Base-by-base conservation (phyloP, 2,888 invertebrate genomes). In the Heliconius hortense region DNA sequence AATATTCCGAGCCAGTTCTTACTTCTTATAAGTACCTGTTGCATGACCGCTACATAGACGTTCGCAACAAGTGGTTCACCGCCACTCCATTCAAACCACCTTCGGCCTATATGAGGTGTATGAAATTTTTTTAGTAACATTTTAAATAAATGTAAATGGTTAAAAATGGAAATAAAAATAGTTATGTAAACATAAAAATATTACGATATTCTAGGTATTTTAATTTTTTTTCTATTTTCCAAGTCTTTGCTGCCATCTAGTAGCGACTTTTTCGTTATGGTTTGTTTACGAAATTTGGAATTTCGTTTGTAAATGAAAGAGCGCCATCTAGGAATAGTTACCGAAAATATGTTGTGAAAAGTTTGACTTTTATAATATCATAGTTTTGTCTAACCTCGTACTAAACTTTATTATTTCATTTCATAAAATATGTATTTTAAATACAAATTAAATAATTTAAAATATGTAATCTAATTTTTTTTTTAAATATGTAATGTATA, bases 1-100 rank as follows among this genome's bases (percentile, higher is more conserved):
- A 39, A 71, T 39, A 59, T 59, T 71, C 39, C 35, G 59, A 39
- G 72, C 63, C 24, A 63, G 68, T 73, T 72, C 63, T 35, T n/a
- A 8, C 10, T 73, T 72, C 63, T 35, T 56, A n/a, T 56, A 56
- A 59, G 67, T 72, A 78, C 78, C 78, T 78, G 78, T 78, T 78
- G 78, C 78, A 62, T 73, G 28, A 71, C 48, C 64, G 39, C 69
- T 39, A 63, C 71, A 39, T 64, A 48, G 60, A 24, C 39, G 68
- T 28, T 76, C 71, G 76, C 78, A 76, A 78, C 78, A 78, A 78
- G 78, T 78, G 78, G 73, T 70, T 71, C 71, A 21, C 74, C 74
- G 53, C 53, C 13, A 8, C 24, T 69, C 35, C 69, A 24, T 56
- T 35, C 5, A 53, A 8, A 13, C 15, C 53, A 68, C 18, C 21